Percentiles rank a stretch among this genome's conserved stretches.
Conservation (phyloP, 2,113 vertebrate species). For the Leucopsar rothschildi region DNA sequence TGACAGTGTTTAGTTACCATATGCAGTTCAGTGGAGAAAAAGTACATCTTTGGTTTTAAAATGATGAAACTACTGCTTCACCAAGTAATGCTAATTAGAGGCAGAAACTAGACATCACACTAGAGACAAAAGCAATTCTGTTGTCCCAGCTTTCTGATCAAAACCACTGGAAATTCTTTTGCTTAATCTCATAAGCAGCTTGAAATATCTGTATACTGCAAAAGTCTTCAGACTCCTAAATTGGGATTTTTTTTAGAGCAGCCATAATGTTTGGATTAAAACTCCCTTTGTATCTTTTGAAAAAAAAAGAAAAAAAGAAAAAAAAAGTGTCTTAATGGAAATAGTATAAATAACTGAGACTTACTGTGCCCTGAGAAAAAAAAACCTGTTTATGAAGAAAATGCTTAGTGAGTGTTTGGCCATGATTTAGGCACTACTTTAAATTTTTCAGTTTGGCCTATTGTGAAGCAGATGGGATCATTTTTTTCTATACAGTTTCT, state of each 20-base stretch:
- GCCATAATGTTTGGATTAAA: neutral
- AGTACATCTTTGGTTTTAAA: neutral
- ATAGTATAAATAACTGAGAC: neutral
- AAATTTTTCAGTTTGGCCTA: neutral
- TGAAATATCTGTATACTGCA: neutral
- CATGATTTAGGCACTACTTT: neutral
- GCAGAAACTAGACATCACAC: neutral
- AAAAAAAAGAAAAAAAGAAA: neutral
- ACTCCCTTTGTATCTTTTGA: neutral
- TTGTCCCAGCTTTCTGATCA: neutral
- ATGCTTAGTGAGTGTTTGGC: neutral
- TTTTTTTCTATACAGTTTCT: slow-evolving; percentile 13
- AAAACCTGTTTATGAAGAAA: neutral
- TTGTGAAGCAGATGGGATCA: slow-evolving; percentile 5
- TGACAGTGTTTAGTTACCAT: neutral
- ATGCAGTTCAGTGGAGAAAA: neutral
- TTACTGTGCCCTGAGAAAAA: neutral
- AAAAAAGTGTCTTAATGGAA: neutral
- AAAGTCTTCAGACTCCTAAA: neutral
- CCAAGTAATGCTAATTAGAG: neutral
- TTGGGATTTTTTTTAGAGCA: neutral
- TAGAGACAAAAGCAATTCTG: neutral
- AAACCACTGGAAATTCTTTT: neutral
- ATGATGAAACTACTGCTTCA: neutral
- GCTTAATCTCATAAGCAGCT: slow-evolving; percentile 3